Base-by-base conservation (phyloP, 2,797 vertebrate species). In the Gallinago nigripennis region DNA sequence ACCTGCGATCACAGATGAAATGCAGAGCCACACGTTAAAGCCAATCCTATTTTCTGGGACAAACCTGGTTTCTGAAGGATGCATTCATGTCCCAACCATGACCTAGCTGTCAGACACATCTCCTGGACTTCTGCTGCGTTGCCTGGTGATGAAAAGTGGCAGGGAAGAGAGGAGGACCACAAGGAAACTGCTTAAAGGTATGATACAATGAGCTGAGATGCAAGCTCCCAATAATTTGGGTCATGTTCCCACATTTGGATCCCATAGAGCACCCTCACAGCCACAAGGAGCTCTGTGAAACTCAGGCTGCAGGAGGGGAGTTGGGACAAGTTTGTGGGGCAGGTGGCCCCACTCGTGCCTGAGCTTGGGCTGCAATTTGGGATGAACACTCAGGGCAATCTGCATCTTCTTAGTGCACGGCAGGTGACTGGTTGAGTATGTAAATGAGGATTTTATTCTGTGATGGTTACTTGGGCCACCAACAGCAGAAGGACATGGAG, bases 1-100 rank as follows among this genome's bases (percentile, higher is more conserved):
- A 30, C 13, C 1, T 30, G 20, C 0, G 0, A 24, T 53, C 5
- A 2, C 63, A 65, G 73, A 30, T 54, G 57, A 66, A 68, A 61
- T 7, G 17, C 51, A 57, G 45, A 64, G 20, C 51, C 16, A 14
- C 0, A 0, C 13, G 1, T 45, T 31, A 61, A 69, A 83, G 24
- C 57, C 6, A 46, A 0, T 51, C 30, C 7, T n/a, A 27, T 86
- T 75, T 35, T 35, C 31, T 56, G 63, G 61, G 73, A 45, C 31
- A 56, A 56, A 94, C 54, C 5, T 65, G 37, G 0, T n/a, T 70
- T 46, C 46, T 41, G 68, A 51, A 61, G 58, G 66, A 51, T 33
- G 21, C 16, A 5, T 51, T 83, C 6, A 2, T 11, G 33, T 39
- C 63, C 25, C 56, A 82, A 3, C 33, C 2, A 0, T 21, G 14